Conservation (phyloP, 2,888 invertebrate species). For the Xestia c-nigrum region DNA sequence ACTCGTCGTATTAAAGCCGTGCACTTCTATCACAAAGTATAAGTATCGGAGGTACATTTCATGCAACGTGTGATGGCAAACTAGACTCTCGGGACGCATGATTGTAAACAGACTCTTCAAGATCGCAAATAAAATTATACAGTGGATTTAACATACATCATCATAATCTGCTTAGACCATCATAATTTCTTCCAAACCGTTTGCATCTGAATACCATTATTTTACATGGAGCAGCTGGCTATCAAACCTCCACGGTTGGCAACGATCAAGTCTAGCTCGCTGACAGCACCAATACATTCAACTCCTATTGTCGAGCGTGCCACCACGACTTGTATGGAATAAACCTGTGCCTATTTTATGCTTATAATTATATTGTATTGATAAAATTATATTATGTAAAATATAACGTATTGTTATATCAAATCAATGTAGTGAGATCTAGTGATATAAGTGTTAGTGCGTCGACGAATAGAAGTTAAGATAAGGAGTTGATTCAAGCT, state of each 20-base stretch:
- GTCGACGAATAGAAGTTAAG: conserved; percentile 26
- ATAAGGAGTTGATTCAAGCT: conserved; percentile 32
- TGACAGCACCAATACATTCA: neutral
- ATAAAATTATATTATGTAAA: conserved; percentile 28
- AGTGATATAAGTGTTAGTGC: conserved; percentile 62
- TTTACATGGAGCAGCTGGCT: neutral
- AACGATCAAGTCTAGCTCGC: neutral
- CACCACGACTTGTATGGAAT: conserved; percentile 1
- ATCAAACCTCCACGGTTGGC: neutral
- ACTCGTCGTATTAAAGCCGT: conserved; percentile 10
- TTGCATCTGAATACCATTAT: neutral
- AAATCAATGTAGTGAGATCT: conserved; percentile 64
- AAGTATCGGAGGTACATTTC: neutral
- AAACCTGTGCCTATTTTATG: conserved; percentile 4
- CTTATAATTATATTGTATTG: conserved; percentile 18
- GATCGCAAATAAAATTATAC: neutral
- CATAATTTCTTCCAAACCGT: neutral
- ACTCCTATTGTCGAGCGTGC: conserved; percentile 12
- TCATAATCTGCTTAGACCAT: neutral
- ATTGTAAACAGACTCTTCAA: neutral
- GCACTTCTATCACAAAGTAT: conserved; percentile 1
- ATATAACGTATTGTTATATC: conserved; percentile 55
- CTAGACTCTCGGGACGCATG: neutral
- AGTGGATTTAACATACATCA: neutral
- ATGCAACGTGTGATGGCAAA: conserved; percentile 17